phyloP scores from a whole-genome alignment of 2,888 invertebrate genomes.

The Caradrina clavipalpis region DNA sequence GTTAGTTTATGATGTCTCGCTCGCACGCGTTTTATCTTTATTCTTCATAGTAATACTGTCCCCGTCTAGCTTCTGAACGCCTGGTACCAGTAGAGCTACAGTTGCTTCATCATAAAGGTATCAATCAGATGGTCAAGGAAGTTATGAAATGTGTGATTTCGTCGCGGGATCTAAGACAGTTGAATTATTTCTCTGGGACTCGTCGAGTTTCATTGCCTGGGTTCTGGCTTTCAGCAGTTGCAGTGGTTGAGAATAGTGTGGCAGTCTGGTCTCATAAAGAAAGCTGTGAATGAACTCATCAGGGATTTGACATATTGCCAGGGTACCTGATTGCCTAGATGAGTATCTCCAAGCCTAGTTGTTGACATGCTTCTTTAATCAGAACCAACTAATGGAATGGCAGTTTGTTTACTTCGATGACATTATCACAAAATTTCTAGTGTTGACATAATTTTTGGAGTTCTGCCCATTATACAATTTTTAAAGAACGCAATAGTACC shows the following conservation, averaged over 20 bases:
- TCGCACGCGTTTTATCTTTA: constrained; percentile 11
- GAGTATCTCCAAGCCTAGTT: not conserved
- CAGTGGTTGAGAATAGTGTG: no score
- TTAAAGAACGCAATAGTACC: constrained; percentile 2
- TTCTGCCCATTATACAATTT: constrained; percentile 33
- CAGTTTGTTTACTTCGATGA: constrained; percentile 17
- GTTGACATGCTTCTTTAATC: not conserved
- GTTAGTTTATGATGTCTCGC: constrained; percentile 8
- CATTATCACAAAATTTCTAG: constrained; percentile 3
- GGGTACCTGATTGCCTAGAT: not conserved
- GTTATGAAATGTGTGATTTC: not conserved
- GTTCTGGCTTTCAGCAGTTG: no score
- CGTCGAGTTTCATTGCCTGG: no score
- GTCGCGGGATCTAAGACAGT: no score
- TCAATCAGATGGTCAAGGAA: constrained; percentile 5
- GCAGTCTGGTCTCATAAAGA: no score
- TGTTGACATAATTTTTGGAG: constrained; percentile 29
- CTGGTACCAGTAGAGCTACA: not conserved
- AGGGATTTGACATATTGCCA: not conserved
- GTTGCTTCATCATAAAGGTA: not conserved
- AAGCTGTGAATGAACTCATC: no score
- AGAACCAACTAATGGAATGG: not conserved
- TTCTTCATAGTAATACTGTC: not conserved
- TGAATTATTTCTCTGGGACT: no score
- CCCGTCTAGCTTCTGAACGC: not conserved